A percentile compares a stretch with the other conserved stretches of the same genome.
phyloP scores from a whole-genome alignment of 2,113 vertebrate genomes.

The Argyrosomus japonicus region DNA sequence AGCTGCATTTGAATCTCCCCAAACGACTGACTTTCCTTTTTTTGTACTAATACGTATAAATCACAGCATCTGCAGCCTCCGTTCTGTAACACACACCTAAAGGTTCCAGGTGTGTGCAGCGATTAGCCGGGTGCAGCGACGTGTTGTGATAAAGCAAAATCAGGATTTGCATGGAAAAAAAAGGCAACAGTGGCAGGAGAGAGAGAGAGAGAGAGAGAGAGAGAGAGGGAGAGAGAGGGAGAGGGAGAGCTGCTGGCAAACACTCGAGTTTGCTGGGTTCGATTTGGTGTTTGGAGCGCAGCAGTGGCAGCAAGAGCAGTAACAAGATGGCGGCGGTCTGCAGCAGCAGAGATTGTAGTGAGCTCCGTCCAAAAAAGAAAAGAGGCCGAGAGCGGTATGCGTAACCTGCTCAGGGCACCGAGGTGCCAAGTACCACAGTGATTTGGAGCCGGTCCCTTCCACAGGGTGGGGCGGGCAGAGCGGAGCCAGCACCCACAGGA shows the following conservation, averaged over 20 bases:
- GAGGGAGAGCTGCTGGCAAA: constrained; percentile 28
- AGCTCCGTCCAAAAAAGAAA: constrained; percentile 65
- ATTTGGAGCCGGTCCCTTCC: constrained; percentile 63
- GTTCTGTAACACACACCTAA: constrained; percentile 7
- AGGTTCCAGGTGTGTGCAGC: constrained; percentile 41
- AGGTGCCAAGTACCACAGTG: constrained; percentile 73
- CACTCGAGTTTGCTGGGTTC: constrained; percentile 46
- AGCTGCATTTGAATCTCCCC: not conserved
- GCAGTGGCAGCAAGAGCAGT: constrained; percentile 64
- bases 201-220: not conserved
- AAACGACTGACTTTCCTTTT: not conserved
- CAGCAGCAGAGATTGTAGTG: constrained; percentile 67
- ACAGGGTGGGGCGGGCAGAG: constrained; percentile 58
- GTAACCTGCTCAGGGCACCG: constrained; percentile 61
- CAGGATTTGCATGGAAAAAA: constrained; percentile 31
- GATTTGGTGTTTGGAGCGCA: constrained; percentile 61
- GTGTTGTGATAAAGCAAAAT: constrained; percentile 41
- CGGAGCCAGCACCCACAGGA: constrained; percentile 53
- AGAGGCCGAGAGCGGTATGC: constrained; percentile 43
- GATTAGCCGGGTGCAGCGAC: constrained; percentile 42
- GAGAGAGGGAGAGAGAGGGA: no score
- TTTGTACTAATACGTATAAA: not conserved
- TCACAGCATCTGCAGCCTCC: not conserved
- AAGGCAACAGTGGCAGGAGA: constrained; percentile 3
- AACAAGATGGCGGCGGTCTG: constrained; percentile 80